Conservation (phyloP, 2,113 vertebrate genomes). For the Eurystomus gularis region DNA sequence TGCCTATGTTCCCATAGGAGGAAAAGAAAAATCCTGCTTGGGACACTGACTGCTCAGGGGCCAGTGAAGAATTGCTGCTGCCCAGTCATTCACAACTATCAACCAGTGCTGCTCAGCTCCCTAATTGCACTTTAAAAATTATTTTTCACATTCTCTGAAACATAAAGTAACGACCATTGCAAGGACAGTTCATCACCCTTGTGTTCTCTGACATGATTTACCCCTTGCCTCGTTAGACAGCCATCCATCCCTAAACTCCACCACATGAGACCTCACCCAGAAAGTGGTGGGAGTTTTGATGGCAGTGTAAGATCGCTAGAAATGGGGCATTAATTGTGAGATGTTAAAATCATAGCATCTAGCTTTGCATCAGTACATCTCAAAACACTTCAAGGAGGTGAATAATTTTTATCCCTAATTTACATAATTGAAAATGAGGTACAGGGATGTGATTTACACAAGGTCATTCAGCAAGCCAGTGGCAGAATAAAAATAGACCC, state of each 20-base stretch:
- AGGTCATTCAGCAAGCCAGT: slow-evolving; percentile 41
- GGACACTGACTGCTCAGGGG: background rate
- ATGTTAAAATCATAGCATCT: background rate
- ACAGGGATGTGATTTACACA: background rate
- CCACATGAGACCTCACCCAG: background rate
- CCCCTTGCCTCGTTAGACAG: background rate
- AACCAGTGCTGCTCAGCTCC: background rate
- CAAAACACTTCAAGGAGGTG: slow-evolving; percentile 29
- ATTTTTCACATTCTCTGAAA: background rate
- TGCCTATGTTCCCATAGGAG: background rate
- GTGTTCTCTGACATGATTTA: background rate
- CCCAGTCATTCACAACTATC: background rate
- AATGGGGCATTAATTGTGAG: background rate
- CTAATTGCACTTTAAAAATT: background rate
- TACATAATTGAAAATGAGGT: slow-evolving; percentile 55
- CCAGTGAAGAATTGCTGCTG: background rate
- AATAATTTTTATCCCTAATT: slow-evolving; percentile 54
- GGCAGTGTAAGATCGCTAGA: fast-evolving
- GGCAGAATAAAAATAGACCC: slow-evolving; percentile 29
- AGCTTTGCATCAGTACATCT: background rate
- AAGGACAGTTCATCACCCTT: background rate
- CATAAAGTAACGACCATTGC: background rate
- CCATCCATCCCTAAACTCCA: background rate
- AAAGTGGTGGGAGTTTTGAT: background rate
- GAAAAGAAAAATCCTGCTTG: background rate